Conservation (phyloP, 2,113 vertebrate genomes). For the Pachyramphus minor region DNA sequence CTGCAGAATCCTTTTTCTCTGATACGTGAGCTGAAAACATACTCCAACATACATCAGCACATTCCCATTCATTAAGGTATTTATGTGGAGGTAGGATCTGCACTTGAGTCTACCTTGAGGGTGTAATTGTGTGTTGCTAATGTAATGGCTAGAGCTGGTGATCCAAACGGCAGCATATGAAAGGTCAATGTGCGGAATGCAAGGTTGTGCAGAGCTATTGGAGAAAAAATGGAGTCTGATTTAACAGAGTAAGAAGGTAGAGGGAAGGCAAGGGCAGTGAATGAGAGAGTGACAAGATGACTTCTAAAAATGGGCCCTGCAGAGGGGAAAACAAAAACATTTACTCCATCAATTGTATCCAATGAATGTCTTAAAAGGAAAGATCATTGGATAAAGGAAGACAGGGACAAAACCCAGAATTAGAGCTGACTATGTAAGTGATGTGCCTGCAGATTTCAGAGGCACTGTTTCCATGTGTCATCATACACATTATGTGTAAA, state of each 20-base stretch:
- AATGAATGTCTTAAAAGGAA: neutral
- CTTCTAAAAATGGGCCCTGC: neutral
- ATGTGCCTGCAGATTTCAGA: neutral
- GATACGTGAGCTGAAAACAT: slow-evolving; percentile 35
- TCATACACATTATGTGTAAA: neutral
- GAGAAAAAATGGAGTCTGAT: slow-evolving; percentile 42
- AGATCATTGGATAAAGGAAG: neutral
- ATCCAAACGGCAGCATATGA: slow-evolving; percentile 69
- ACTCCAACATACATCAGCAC: slow-evolving; percentile 60
- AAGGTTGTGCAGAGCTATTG: slow-evolving; percentile 61
- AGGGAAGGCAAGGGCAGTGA: slow-evolving; percentile 9
- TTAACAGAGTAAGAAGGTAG: slow-evolving; percentile 23
- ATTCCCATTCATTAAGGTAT: slow-evolving; percentile 72
- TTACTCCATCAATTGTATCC: neutral
- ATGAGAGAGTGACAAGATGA: neutral
- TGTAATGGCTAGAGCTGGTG: slow-evolving; percentile 77
- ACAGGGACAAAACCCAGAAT: neutral
- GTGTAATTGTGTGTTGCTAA: slow-evolving; percentile 83
- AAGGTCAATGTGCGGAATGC: slow-evolving; percentile 67
- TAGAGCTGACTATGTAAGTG: neutral
- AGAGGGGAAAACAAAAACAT: slow-evolving; percentile 10
- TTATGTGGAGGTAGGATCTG: slow-evolving; percentile 69
- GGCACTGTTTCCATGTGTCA: neutral
- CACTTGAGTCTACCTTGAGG: slow-evolving; percentile 81
- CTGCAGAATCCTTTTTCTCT: slow-evolving; percentile 1